phyloP scores from a whole-genome alignment of 2,888 invertebrate genomes.

The Amphipyra tragopoginis region DNA sequence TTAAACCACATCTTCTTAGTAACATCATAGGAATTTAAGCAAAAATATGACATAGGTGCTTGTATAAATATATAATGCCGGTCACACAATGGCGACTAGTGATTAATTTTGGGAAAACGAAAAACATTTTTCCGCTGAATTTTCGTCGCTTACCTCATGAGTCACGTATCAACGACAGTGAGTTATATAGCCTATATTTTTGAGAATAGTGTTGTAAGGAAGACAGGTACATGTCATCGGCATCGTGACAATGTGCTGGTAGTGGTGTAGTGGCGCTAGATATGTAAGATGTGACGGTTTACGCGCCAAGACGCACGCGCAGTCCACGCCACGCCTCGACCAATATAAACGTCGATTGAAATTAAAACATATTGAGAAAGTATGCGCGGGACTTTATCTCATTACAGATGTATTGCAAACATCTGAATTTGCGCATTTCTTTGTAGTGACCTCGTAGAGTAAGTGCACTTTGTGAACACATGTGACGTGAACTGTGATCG shows the following conservation, averaged over 20 bases:
- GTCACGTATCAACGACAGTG: constrained; percentile 57
- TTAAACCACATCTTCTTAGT: constrained; percentile 14
- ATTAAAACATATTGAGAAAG: constrained; percentile 79
- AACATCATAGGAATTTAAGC: constrained; percentile 20
- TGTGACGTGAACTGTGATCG: constrained; percentile 51
- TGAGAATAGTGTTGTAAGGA: constrained; percentile 46
- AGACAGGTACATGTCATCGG: constrained; percentile 73
- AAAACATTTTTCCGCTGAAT: constrained; percentile 45
- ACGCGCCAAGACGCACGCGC: constrained; percentile 79
- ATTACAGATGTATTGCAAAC: constrained; percentile 48
- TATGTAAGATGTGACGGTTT: constrained; percentile 63
- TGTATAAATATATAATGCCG: constrained; percentile 15
- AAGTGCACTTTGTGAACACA: constrained; percentile 51
- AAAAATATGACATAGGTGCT: constrained; percentile 17
- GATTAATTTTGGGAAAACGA: constrained; percentile 43
- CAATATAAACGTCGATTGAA: constrained; percentile 85
- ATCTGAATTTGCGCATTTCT: constrained; percentile 50
- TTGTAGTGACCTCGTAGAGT: constrained; percentile 41
- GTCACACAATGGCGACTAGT: constrained; percentile 34
- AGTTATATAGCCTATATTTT: constrained; percentile 59
- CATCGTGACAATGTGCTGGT: constrained; percentile 63
- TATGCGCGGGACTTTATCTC: constrained; percentile 67
- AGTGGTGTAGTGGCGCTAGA: constrained; percentile 48
- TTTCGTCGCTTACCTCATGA: constrained; percentile 39
- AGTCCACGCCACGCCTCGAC: constrained; percentile 79